A percentile compares a stretch with the other conserved stretches of the same genome.
Conservation (phyloP, 2,888 invertebrate genomes). For the Dynastes maya region DNA sequence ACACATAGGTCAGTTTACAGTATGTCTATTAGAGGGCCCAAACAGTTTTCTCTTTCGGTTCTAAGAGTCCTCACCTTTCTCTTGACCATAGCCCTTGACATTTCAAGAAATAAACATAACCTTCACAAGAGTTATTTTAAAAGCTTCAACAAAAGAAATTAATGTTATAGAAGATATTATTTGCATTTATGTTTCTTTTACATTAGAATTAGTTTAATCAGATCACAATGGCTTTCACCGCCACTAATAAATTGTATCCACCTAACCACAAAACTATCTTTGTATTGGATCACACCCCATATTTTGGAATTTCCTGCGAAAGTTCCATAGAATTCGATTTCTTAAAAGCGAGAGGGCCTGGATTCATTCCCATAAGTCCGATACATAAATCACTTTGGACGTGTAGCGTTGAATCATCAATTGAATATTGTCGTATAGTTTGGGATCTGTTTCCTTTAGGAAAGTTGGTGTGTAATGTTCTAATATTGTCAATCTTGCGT, state of each 20-base stretch:
- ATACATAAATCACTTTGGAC: slow-evolving; percentile 97
- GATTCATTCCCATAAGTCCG: slow-evolving; percentile 84
- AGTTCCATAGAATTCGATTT: slow-evolving; percentile 89
- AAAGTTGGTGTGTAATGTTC: slow-evolving; percentile 80
- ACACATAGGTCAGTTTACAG: no score
- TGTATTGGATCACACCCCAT: slow-evolving; percentile 94
- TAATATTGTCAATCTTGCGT: slow-evolving; percentile 6
- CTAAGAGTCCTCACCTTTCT: no score
- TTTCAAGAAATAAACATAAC: slow-evolving; percentile 5
- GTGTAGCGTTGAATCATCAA: slow-evolving; percentile 93
- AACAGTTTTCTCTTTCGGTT: no score
- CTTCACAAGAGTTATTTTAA: neutral
- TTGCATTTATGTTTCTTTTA: no score
- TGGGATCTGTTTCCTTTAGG: slow-evolving; percentile 97
- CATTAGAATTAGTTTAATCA: neutral
- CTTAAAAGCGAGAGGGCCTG: slow-evolving; percentile 79
- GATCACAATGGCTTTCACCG: slow-evolving; percentile 37
- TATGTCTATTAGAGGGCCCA: no score
- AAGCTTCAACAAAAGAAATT: neutral
- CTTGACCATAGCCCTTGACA: no score
- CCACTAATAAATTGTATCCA: slow-evolving; percentile 74
- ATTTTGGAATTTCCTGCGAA: slow-evolving; percentile 89
- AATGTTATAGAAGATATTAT: no score
- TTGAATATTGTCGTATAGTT: slow-evolving; percentile 97
- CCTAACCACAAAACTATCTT: slow-evolving; percentile 96